A percentile compares a stretch with the other conserved stretches of the same genome.
These are phyloP conservation scores for Saccopteryx leptura DNA, from an alignment of 2,113 vertebrate species.

Conservation along the genomic window DNA sequence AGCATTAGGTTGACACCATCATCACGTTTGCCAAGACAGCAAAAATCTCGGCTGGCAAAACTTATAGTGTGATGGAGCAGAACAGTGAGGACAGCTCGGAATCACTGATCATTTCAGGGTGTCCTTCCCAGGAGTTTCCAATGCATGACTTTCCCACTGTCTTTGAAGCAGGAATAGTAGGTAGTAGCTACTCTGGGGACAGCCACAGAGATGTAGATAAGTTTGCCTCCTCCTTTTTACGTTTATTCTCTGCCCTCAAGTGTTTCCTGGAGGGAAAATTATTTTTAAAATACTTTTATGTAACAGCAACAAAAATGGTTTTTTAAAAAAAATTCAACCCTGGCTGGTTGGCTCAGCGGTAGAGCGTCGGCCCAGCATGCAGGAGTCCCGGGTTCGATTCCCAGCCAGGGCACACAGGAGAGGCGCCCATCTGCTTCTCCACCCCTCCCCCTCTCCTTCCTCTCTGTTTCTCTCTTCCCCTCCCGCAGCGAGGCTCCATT, in stretches of 20 bases:
- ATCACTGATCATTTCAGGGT: slow-evolving; percentile 44
- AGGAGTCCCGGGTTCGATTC: too few species aligned
- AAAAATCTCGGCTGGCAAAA: slow-evolving; percentile 71
- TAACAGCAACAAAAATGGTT: not conserved
- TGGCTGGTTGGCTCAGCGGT: too few species aligned
- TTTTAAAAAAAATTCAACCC: not conserved
- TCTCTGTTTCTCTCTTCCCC: too few species aligned
- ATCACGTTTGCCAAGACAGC: slow-evolving; percentile 76
- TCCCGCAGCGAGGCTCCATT: too few species aligned
- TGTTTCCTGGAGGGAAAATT: not conserved
- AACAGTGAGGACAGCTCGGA: not conserved
- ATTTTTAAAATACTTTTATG: not conserved
- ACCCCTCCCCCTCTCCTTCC: too few species aligned
- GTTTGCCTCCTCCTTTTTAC: not conserved
- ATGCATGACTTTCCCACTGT: not conserved
- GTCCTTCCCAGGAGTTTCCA: slow-evolving; percentile 43
- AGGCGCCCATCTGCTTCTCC: too few species aligned
- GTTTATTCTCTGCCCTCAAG: not conserved
- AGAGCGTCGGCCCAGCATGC: too few species aligned
- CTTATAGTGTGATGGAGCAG: slow-evolving; percentile 64
- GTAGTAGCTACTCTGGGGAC: not conserved
- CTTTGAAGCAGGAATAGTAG: not conserved
- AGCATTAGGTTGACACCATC: slow-evolving; percentile 77
- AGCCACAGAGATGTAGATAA: rapidly evolving
- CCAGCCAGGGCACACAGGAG: too few species aligned